A percentile compares a stretch with the other conserved stretches of the same genome.
These are phyloP conservation scores for Mobula birostris DNA, from an alignment of 2,113 vertebrate genomes.

Conservation along the genomic window DNA sequence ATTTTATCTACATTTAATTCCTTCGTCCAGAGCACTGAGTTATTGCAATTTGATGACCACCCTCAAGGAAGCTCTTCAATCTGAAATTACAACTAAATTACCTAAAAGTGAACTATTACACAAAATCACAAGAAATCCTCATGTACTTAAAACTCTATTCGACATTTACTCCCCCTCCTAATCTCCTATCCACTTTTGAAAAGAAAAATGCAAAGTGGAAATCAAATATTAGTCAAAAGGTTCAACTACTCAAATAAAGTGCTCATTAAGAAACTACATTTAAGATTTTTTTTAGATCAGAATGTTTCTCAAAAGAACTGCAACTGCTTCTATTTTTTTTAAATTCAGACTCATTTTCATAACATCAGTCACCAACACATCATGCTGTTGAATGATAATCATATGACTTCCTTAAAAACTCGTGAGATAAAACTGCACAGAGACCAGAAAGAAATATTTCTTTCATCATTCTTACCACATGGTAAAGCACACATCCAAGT, in stretches of 20 bases:
- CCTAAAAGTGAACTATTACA: not conserved
- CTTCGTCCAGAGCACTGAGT: not conserved
- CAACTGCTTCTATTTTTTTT: not conserved
- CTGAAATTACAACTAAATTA: not conserved
- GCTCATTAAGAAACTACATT: not conserved
- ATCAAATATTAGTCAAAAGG: not conserved
- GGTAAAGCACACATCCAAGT: constrained; percentile 54
- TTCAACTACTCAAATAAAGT: not conserved
- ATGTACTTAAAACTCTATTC: not conserved
- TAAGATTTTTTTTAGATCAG: no score
- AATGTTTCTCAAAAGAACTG: not conserved
- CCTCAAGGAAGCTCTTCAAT: not conserved
- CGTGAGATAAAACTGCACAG: constrained; percentile 66
- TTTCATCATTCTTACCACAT: constrained; percentile 57
- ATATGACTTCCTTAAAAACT: constrained; percentile 75
- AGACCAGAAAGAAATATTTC: constrained; percentile 61
- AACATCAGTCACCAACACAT: not conserved
- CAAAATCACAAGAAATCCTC: not conserved
- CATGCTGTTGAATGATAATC: constrained; percentile 59
- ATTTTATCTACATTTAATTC: not conserved
- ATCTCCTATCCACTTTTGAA: not conserved
- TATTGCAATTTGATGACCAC: not conserved
- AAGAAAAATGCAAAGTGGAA: not conserved
- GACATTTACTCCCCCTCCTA: not conserved
- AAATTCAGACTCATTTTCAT: not conserved